These are phyloP conservation scores for Hydriomena furcata DNA, from an alignment of 2,888 invertebrate genomes.

Conservation along the genomic window DNA sequence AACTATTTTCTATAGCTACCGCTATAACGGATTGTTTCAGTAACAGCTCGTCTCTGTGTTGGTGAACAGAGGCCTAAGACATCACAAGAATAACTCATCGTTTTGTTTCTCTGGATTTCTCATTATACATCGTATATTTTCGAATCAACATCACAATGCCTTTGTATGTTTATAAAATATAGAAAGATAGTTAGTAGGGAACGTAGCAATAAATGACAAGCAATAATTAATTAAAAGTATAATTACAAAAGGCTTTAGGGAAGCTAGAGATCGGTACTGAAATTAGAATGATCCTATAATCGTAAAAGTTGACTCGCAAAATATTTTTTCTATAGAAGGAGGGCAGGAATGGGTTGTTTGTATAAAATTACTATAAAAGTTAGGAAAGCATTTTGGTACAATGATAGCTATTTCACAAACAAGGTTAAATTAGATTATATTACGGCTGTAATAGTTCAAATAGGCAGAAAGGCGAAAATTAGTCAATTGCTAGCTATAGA, in stretches of 20 bases:
- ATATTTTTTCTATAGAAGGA: slow-evolving; percentile 78
- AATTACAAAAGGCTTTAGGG: slow-evolving; percentile 69
- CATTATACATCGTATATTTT: slow-evolving; percentile 20
- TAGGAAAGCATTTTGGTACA: slow-evolving; percentile 68
- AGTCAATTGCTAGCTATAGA: slow-evolving; percentile 83
- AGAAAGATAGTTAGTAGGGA: slow-evolving; percentile 61
- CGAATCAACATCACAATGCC: slow-evolving; percentile 39
- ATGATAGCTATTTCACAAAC: slow-evolving; percentile 71
- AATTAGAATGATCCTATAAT: slow-evolving; percentile 66
- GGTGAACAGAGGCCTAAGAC: background rate
- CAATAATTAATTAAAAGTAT: slow-evolving; percentile 69
- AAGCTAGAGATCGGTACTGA: slow-evolving; percentile 81
- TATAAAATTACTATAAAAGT: slow-evolving; percentile 55
- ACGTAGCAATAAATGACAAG: slow-evolving; percentile 78
- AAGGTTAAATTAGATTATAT: slow-evolving; percentile 65
- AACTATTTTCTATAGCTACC: background rate
- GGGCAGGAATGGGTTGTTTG: slow-evolving; percentile 64
- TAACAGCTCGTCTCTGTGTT: background rate
- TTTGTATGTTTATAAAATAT: slow-evolving; percentile 47
- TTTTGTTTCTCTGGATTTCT: slow-evolving; percentile 28
- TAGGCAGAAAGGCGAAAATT: slow-evolving; percentile 73
- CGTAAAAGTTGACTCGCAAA: slow-evolving; percentile 60
- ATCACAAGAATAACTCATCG: slow-evolving; percentile 12
- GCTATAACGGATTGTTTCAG: background rate
- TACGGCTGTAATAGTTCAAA: slow-evolving; percentile 73